Percentiles rank a stretch among this genome's conserved stretches.
phyloP scores from a whole-genome alignment of 2,113 vertebrate species.

The Ellobius talpinus region DNA sequence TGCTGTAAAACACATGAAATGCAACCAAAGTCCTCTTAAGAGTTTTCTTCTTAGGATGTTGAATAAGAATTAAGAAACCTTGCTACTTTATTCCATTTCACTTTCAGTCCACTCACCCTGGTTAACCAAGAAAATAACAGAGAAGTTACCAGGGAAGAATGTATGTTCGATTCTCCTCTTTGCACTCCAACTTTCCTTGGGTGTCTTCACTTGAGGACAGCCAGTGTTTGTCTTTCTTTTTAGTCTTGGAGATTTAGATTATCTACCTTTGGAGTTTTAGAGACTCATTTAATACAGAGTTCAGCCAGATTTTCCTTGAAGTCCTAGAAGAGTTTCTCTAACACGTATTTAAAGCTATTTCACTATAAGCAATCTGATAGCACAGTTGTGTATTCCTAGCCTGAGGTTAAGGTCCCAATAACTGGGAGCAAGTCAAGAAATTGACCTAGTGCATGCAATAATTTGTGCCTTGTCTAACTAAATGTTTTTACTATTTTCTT shows the following conservation, averaged over 20 bases:
- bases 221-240: neutral
- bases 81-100: neutral
- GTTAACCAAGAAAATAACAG: neutral
- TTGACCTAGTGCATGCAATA: neutral
- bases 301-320: neutral
- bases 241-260: neutral
- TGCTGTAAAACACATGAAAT: neutral
- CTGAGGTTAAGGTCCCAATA: neutral
- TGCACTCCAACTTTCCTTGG: neutral
- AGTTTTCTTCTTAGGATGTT: neutral
- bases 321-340: neutral
- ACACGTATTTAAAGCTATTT: conserved; percentile 30
- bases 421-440: conserved; percentile 10
- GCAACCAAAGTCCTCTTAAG: neutral
- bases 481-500: neutral
- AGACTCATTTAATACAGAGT: neutral
- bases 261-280: neutral
- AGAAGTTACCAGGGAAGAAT: neutral
- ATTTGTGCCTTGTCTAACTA: neutral
- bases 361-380: neutral
- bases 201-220: neutral
- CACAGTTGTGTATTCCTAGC: neutral
- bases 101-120: neutral
- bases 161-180: neutral
- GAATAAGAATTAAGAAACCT: neutral